Evolutionary conservation across 2,113 vertebrate species (phyloP).

Genomic region (Columbina picui): DNA sequence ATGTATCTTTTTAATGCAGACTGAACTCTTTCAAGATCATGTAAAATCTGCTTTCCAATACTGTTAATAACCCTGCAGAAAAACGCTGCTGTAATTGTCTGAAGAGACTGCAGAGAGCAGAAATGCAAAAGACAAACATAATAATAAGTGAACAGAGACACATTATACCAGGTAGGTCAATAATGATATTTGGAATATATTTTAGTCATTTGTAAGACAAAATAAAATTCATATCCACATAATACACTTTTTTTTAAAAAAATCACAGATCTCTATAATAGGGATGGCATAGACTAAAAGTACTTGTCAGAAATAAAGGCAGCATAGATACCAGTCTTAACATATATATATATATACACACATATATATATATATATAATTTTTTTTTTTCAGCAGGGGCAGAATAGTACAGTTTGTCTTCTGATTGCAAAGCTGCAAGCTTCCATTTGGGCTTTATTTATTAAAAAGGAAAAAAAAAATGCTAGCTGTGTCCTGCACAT

Average conservation of each 20-base stretch:
- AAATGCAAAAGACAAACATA: slow-evolving; percentile 4
- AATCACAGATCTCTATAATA: background rate
- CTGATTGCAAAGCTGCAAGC: background rate
- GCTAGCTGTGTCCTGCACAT: background rate
- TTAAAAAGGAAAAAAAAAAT: background rate
- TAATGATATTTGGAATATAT: background rate
- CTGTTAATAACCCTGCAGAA: background rate
- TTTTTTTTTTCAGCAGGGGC: background rate
- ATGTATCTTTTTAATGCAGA: background rate
- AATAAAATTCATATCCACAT: background rate
- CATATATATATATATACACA: no score
- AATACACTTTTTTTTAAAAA: background rate
- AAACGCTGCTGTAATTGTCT: background rate
- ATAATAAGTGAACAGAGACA: background rate
- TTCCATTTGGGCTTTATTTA: background rate
- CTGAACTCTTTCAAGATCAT: background rate
- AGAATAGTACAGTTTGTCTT: background rate
- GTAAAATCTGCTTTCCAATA: background rate
- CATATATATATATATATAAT: no score
- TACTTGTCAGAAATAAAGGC: background rate
- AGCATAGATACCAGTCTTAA: background rate
- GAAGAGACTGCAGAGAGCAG: background rate
- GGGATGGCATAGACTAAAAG: background rate
- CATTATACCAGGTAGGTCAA: rapidly evolving
- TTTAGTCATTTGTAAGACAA: background rate